These are phyloP conservation scores for Platichthys stellatus DNA, from an alignment of 2,113 vertebrate species.

Conservation along the genomic window DNA sequence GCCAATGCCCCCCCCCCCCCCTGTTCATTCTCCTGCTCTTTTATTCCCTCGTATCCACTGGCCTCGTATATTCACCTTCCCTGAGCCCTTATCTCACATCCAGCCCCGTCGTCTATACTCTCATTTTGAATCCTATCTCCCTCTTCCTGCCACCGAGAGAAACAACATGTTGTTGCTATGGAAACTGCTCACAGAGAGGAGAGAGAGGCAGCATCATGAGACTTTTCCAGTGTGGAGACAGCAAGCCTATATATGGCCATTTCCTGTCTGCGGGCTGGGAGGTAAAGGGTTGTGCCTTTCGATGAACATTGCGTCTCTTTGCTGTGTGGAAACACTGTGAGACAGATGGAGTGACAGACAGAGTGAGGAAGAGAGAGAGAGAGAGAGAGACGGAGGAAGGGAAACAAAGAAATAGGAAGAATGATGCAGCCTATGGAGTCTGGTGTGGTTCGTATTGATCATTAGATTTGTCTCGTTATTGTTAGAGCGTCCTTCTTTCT, in stretches of 20 bases:
- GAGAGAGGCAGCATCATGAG: conserved; percentile 71
- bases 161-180: conserved; percentile 85
- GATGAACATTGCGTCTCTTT: conserved; percentile 57
- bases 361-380: not conserved
- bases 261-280: conserved; percentile 75
- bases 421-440: conserved; percentile 16
- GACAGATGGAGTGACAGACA: conserved; percentile 59
- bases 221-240: conserved; percentile 71
- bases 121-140: conserved; percentile 56
- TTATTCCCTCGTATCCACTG: conserved; percentile 28
- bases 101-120: conserved; percentile 21
- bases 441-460: conserved; percentile 31
- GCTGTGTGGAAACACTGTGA: conserved; percentile 40
- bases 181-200: conserved; percentile 77
- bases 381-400: conserved; percentile 24
- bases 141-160: conserved; percentile 70
- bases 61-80: conserved; percentile 11
- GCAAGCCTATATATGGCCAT: conserved; percentile 79
- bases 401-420: conserved; percentile 17
- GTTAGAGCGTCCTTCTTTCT: conserved; percentile 34
- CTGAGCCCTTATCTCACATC: conserved; percentile 55
- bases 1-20: conserved; percentile 1
- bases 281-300: conserved; percentile 51
- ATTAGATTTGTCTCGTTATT: conserved; percentile 42
- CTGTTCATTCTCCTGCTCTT: conserved; percentile 27